A percentile compares a stretch with the other conserved stretches of the same genome.
Conservation (phyloP, 2,113 vertebrate species). For the Chlamydotis undulata region DNA sequence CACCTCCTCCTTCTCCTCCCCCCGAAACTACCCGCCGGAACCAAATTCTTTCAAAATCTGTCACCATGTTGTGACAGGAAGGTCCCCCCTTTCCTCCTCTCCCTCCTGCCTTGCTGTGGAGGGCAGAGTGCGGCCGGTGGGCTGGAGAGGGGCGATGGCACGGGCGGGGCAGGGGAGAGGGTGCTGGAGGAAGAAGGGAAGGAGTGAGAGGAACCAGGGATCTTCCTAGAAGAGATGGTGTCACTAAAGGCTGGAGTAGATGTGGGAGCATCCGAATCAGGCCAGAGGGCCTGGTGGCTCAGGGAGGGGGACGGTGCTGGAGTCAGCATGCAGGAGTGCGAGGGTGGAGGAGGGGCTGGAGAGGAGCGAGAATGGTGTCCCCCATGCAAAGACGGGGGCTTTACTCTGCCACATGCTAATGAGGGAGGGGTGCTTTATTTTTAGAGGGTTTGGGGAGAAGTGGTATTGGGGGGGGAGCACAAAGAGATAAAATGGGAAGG, state of each 20-base stretch:
- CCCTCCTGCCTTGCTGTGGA: not conserved
- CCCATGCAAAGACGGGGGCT: not conserved
- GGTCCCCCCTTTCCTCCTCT: not conserved
- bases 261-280: not conserved
- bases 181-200: not conserved
- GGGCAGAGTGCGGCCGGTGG: not conserved
- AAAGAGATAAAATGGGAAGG: not conserved
- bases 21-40: constrained; percentile 1
- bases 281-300: not conserved
- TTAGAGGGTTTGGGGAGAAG: not conserved
- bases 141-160: not conserved
- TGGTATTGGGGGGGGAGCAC: not conserved
- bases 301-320: not conserved
- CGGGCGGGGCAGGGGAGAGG: not conserved
- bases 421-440: not conserved
- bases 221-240: not conserved
- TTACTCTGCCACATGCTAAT: not conserved
- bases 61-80: not conserved
- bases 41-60: constrained; percentile 7
- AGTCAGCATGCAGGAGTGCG: not conserved
- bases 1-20: not conserved
- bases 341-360: not conserved
- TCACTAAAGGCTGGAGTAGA: not conserved
- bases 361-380: not conserved
- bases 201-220: not conserved